Conservation (phyloP, 2,797 vertebrate genomes). For the Gouania willdenowi region DNA sequence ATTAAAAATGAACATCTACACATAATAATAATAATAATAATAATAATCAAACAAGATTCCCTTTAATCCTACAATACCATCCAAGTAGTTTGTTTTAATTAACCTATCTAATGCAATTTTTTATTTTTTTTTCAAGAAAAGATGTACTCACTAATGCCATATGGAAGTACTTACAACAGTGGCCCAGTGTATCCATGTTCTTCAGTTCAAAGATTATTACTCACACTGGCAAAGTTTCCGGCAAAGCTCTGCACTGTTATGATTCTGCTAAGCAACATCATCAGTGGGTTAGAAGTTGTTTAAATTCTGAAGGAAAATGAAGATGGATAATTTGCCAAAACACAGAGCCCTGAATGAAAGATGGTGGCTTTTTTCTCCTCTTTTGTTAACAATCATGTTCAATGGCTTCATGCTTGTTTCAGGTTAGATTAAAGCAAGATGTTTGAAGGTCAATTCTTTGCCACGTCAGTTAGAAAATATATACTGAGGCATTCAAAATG, state of each 20-base stretch:
- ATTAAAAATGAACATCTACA: not conserved
- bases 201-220: conserved; percentile 41
- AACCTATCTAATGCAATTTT: not conserved
- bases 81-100: not conserved
- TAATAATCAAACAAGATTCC: not conserved
- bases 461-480: no score
- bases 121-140: not conserved
- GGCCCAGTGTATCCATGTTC: conserved; percentile 30
- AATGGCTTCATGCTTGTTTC: not conserved
- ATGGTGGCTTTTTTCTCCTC: not conserved
- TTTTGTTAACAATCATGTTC: no score
- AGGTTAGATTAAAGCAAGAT: conserved; percentile 6
- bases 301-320: conserved; percentile 8
- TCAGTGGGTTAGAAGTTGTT: conserved; percentile 15
- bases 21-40: not conserved
- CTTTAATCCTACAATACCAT: not conserved
- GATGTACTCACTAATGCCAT: conserved; percentile 13
- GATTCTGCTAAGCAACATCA: conserved; percentile 47
- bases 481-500: no score
- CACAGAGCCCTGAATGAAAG: not conserved
- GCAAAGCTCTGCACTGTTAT: conserved; percentile 41
- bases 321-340: not conserved
- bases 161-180: conserved; percentile 46
- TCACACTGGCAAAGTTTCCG: conserved; percentile 36
- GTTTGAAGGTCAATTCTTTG: not conserved